Conservation (phyloP, 2,797 vertebrate genomes). For the Gephyroberyx darwinii region DNA sequence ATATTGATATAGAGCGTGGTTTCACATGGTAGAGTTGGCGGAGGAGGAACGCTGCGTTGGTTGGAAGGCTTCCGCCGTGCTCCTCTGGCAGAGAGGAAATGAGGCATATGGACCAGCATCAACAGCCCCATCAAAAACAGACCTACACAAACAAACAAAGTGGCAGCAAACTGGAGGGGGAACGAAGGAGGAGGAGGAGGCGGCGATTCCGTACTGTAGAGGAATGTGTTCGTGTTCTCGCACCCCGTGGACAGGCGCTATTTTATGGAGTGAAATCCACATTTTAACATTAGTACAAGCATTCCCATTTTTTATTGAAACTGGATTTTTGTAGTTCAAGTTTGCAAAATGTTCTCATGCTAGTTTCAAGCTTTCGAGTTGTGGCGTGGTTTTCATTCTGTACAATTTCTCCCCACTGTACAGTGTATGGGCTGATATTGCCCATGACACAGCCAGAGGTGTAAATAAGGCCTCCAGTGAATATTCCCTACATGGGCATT, state of each 20-base stretch:
- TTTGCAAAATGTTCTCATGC: no score
- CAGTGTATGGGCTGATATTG: constrained; percentile 62
- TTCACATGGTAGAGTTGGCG: constrained; percentile 5
- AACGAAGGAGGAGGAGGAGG: constrained; percentile 5
- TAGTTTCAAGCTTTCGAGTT: no score
- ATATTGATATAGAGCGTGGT: not conserved
- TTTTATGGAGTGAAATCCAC: not conserved
- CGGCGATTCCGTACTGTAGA: constrained; percentile 48
- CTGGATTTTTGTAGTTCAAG: no score
- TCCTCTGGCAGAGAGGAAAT: constrained; percentile 58
- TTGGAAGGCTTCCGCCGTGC: constrained; percentile 40
- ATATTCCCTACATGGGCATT: constrained; percentile 54
- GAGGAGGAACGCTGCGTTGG: not conserved
- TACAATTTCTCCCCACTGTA: constrained; percentile 51
- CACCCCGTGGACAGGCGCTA: constrained; percentile 61
- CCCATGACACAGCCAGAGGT: constrained; percentile 54
- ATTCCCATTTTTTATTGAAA: no score
- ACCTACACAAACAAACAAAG: constrained; percentile 74
- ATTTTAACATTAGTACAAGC: no score
- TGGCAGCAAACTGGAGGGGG: constrained; percentile 57
- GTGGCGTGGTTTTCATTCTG: no score
- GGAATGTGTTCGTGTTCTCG: constrained; percentile 70
- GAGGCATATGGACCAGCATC: constrained; percentile 57
- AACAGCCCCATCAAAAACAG: constrained; percentile 69
- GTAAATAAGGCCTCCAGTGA: constrained; percentile 53